Percentiles rank a stretch among this genome's conserved stretches.
phyloP scores from a whole-genome alignment of 2,888 invertebrate species.

The Abscondita cerata region DNA sequence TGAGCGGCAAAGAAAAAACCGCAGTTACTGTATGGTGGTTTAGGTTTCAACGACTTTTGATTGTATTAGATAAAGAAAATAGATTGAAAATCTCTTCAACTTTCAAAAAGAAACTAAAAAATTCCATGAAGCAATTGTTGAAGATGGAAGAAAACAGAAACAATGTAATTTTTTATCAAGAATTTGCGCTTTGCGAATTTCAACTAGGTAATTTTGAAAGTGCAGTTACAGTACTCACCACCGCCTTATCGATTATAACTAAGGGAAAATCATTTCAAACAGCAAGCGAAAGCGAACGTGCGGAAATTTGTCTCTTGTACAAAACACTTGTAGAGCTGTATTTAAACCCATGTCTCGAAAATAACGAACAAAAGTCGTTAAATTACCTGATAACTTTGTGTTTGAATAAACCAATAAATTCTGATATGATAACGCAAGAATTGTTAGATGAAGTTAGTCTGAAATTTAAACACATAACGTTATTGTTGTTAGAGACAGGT shows the following conservation, averaged over 20 bases:
- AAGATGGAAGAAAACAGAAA: conserved; percentile 63
- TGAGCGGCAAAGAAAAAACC: conserved; percentile 59
- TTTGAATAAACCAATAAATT: conserved; percentile 40
- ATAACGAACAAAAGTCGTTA: conserved; percentile 43
- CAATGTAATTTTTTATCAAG: conserved; percentile 66
- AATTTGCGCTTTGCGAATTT: conserved; percentile 68
- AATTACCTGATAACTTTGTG: conserved; percentile 47
- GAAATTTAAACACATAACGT: conserved; percentile 52
- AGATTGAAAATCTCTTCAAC: conserved; percentile 56
- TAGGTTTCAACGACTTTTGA: conserved; percentile 65
- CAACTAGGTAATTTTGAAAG: conserved; percentile 61
- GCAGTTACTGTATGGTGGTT: conserved; percentile 70
- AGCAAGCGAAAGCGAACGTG: conserved; percentile 45
- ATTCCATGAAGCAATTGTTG: conserved; percentile 63
- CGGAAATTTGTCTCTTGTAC: conserved; percentile 56
- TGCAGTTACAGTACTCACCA: conserved; percentile 62
- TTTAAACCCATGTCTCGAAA: conserved; percentile 23
- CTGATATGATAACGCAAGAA: conserved; percentile 42
- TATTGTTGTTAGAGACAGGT: conserved; percentile 45
- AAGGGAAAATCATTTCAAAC: conserved; percentile 41
- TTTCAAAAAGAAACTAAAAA: conserved; percentile 61
- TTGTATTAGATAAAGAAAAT: conserved; percentile 59
- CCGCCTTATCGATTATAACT: conserved; percentile 55
- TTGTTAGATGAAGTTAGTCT: conserved; percentile 47
- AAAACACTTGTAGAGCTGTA: conserved; percentile 54